A percentile compares a stretch with the other conserved stretches of the same genome.
Evolutionary conservation across 30 jellyfish, hydroid and myxozoan species (phyloP).

Genomic region (Haliclystus octoradiatus): DNA sequence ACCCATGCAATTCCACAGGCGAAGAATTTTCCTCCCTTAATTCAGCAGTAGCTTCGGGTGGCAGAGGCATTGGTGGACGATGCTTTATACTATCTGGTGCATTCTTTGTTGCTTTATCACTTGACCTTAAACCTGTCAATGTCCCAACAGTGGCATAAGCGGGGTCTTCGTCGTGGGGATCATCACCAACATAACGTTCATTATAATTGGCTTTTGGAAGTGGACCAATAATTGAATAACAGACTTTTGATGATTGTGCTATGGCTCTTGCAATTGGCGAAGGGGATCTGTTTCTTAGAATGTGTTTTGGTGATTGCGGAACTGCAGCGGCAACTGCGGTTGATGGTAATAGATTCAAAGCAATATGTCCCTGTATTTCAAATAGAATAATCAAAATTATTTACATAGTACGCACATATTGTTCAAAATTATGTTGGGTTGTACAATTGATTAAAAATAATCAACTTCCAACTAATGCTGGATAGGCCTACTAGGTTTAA

Average conservation of each 20-base stretch:
- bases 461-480: too few species aligned
- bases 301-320: slow-evolving; percentile 37
- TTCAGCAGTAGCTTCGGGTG: slow-evolving; percentile 20
- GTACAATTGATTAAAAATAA: too few species aligned
- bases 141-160: slow-evolving; percentile 30
- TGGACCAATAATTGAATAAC: slow-evolving; percentile 40
- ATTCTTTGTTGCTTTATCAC: not conserved
- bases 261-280: slow-evolving; percentile 74
- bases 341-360: slow-evolving; percentile 49
- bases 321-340: slow-evolving; percentile 70
- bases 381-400: too few species aligned
- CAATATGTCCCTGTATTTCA: slow-evolving; percentile 55
- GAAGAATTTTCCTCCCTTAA: too few species aligned
- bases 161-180: slow-evolving; percentile 6
- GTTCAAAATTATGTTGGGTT: too few species aligned
- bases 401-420: too few species aligned
- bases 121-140: not conserved
- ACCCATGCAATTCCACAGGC: too few species aligned
- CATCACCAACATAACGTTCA: not conserved
- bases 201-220: not conserved
- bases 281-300: slow-evolving; percentile 51
- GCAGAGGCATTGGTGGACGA: slow-evolving; percentile 52
- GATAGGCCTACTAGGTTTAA: too few species aligned
- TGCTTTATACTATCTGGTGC: not conserved
- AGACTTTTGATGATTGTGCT: slow-evolving; percentile 38